Conservation (phyloP, 2,113 vertebrate species). For the Promerops cafer region DNA sequence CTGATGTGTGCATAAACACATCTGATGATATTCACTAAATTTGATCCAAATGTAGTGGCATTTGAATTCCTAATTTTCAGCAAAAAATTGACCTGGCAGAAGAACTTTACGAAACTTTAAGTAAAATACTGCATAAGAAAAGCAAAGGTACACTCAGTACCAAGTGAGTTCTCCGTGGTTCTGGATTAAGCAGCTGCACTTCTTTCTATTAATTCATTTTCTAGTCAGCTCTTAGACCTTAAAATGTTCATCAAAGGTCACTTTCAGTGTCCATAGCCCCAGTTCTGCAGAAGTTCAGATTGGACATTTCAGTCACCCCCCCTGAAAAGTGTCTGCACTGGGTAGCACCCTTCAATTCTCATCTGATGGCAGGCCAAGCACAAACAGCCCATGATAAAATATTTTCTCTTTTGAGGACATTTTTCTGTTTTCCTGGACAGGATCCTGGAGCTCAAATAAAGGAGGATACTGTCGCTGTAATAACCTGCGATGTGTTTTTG, state of each 20-base stretch:
- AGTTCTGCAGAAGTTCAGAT: background rate
- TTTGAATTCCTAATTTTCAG: background rate
- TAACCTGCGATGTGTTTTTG: background rate
- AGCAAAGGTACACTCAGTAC: background rate
- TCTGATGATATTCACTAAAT: background rate
- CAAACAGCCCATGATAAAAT: background rate
- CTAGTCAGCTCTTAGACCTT: background rate
- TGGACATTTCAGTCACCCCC: background rate
- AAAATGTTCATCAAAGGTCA: background rate
- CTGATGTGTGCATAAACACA: fast-evolving
- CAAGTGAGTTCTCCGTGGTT: background rate
- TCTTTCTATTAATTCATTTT: background rate
- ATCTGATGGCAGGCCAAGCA: background rate
- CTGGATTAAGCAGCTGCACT: background rate
- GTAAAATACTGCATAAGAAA: background rate
- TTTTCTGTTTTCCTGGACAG: background rate
- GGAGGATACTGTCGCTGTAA: conserved; percentile 15
- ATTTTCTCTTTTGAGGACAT: background rate
- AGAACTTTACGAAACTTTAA: background rate
- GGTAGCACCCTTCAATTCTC: background rate
- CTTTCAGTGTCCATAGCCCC: background rate
- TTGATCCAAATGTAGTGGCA: background rate
- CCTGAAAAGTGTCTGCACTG: background rate
- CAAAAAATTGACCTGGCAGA: background rate
- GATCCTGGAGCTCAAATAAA: background rate